phyloP scores from a whole-genome alignment of 2,113 vertebrate genomes.

The Buteo buteo region DNA sequence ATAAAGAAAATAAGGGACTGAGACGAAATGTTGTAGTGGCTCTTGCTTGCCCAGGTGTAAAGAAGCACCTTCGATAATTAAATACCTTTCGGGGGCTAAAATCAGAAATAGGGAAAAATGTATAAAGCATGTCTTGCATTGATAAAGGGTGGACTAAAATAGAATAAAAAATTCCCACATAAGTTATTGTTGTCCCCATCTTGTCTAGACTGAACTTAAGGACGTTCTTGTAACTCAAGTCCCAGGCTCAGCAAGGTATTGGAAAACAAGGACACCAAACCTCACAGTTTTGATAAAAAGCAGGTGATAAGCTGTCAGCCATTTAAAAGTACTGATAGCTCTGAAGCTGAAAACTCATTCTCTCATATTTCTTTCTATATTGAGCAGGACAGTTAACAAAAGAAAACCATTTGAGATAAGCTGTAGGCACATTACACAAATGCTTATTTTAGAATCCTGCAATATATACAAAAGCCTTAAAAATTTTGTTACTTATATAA shows the following conservation, averaged over 20 bases:
- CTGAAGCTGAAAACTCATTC: background rate
- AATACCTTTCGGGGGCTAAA: background rate
- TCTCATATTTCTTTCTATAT: background rate
- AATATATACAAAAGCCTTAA: background rate
- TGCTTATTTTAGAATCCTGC: background rate
- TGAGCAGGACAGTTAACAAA: background rate
- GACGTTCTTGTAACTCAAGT: background rate
- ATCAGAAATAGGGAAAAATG: background rate
- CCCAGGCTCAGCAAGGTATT: background rate
- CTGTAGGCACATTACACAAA: background rate
- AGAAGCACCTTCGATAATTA: background rate
- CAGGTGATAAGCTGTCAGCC: background rate
- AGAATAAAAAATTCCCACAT: background rate
- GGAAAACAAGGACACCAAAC: background rate
- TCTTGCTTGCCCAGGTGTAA: background rate
- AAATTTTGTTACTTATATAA: background rate
- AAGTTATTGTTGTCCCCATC: background rate
- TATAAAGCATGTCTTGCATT: background rate
- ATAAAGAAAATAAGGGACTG: background rate
- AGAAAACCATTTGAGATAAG: background rate
- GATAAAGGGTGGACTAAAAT: background rate
- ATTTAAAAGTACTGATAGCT: background rate
- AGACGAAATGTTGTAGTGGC: rapidly evolving
- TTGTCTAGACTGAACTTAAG: background rate
- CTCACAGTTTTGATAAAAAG: background rate